Conservation (phyloP, 1,140 invertebrate species). For the Lucilia sericata region DNA sequence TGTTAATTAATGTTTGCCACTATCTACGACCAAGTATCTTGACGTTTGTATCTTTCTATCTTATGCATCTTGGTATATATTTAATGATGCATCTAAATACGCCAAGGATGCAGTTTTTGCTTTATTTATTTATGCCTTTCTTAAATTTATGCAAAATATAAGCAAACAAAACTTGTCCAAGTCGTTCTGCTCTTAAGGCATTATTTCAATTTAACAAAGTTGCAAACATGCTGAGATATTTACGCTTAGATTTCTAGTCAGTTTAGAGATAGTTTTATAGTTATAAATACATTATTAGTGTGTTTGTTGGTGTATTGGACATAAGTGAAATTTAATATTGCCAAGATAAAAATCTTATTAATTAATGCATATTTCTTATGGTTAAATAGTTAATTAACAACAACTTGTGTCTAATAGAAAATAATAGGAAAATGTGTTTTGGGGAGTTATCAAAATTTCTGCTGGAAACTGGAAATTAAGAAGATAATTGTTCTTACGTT, state of each 20-base stretch:
- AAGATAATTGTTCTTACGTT: too few relatives aligned
- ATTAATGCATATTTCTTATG: neutral
- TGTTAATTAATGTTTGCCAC: conserved; percentile 24
- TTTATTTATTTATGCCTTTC: too few relatives aligned
- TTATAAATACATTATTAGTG: too few relatives aligned
- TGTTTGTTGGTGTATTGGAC: neutral
- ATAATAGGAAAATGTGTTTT: too few relatives aligned
- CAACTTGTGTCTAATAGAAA: too few relatives aligned
- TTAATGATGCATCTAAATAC: neutral
- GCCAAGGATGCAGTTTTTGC: neutral
- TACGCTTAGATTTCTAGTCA: too few relatives aligned
- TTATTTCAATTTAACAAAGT: too few relatives aligned
- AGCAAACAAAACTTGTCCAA: neutral
- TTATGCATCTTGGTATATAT: neutral
- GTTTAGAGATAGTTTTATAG: too few relatives aligned
- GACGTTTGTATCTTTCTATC: neutral
- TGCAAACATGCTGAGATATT: too few relatives aligned
- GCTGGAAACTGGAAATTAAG: too few relatives aligned
- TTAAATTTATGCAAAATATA: neutral
- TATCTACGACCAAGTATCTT: neutral
- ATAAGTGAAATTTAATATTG: neutral
- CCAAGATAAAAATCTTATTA: neutral
- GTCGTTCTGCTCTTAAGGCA: neutral
- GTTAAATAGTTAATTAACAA: too few relatives aligned
- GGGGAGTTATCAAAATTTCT: too few relatives aligned